These are phyloP conservation scores for Phortica magna DNA, from an alignment of 2,888 invertebrate species.

Conservation along the genomic window DNA sequence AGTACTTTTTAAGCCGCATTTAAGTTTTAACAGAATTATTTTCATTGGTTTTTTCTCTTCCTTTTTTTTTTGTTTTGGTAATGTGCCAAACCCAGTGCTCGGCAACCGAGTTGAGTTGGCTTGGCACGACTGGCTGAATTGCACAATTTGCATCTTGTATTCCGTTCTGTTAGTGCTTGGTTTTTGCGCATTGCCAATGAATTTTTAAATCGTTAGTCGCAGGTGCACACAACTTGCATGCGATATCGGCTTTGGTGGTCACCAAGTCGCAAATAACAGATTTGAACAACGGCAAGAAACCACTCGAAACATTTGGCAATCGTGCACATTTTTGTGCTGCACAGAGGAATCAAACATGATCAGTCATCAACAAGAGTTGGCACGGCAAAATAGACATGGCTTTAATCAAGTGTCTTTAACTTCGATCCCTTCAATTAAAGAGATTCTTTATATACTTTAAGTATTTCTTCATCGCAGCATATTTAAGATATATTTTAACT, in stretches of 20 bases:
- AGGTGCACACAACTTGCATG: slow-evolving; percentile 1
- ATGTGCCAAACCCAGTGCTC: slow-evolving; percentile 1
- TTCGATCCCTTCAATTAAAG: too few relatives aligned
- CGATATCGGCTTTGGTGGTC: background rate
- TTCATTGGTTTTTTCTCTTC: background rate
- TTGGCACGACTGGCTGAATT: too few relatives aligned
- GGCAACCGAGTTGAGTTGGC: background rate
- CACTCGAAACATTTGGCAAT: too few relatives aligned
- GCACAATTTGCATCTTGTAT: background rate
- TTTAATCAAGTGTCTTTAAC: too few relatives aligned
- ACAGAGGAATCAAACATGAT: too few relatives aligned
- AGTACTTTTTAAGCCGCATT: slow-evolving; percentile 62
- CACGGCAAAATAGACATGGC: too few relatives aligned
- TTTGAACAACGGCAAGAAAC: background rate
- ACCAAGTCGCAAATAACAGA: slow-evolving; percentile 1
- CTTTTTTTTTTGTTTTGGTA: background rate
- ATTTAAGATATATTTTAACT: too few relatives aligned
- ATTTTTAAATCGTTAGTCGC: background rate
- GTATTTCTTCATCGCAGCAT: too few relatives aligned
- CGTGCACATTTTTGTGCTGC: too few relatives aligned
- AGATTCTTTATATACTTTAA: too few relatives aligned
- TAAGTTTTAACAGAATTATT: slow-evolving; percentile 46
- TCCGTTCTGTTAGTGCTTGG: background rate
- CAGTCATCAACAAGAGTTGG: too few relatives aligned
- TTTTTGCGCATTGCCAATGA: slow-evolving; percentile 31